These are phyloP conservation scores for Pangasianodon hypophthalmus DNA, from an alignment of 2,113 vertebrate species.

Conservation along the genomic window DNA sequence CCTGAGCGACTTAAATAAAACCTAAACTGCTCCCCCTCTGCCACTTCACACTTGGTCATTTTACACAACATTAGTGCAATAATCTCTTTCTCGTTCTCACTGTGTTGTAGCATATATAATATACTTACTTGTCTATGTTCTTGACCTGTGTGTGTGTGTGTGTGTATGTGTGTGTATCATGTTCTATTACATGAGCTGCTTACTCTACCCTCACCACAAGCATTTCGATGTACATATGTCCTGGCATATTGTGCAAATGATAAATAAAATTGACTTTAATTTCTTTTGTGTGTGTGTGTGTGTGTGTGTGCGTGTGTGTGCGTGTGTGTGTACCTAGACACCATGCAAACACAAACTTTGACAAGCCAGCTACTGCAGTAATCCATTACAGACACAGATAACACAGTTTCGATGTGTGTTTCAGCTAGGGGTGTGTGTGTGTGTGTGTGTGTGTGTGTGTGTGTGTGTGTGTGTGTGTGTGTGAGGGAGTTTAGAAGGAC, in stretches of 20 bases:
- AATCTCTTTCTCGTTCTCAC: background rate
- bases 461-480: background rate
- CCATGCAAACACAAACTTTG: slow-evolving; percentile 1
- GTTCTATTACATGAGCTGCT: background rate
- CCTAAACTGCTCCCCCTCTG: background rate
- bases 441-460: background rate
- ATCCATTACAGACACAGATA: slow-evolving; percentile 44
- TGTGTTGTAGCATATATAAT: background rate
- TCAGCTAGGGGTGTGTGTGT: background rate
- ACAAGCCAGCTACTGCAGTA: slow-evolving; percentile 27
- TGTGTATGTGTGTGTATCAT: background rate
- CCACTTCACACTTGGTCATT: background rate
- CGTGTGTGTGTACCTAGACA: background rate
- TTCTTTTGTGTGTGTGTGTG: background rate
- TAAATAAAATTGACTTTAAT: slow-evolving; percentile 6
- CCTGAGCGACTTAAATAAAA: slow-evolving; percentile 2
- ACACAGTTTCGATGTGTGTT: background rate
- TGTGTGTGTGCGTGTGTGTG: background rate
- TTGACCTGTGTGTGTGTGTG: background rate
- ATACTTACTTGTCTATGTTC: background rate
- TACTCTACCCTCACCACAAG: background rate
- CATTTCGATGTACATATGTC: background rate
- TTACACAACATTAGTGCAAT: background rate
- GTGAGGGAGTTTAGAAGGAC: background rate
- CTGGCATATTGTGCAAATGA: background rate